Conservation (phyloP, 2,888 invertebrate species). For the Liopterus haemorrhoidalis region DNA sequence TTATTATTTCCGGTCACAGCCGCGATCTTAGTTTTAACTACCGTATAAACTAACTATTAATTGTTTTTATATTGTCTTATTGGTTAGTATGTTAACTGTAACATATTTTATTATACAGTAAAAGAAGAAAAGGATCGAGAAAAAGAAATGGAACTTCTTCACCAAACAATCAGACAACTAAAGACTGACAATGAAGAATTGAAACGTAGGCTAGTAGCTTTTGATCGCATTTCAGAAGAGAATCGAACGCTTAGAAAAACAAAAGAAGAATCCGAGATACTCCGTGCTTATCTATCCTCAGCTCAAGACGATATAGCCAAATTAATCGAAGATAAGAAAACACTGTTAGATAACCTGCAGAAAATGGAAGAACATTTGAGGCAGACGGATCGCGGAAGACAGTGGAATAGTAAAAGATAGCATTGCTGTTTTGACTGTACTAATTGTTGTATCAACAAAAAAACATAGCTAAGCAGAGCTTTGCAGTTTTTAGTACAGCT, state of each 20-base stretch:
- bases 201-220: conserved; percentile 53
- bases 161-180: conserved; percentile 50
- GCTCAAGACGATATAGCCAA: conserved; percentile 71
- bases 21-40: conserved; percentile 5
- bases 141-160: conserved; percentile 47
- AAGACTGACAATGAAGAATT: conserved; percentile 60
- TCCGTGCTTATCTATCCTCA: conserved; percentile 56
- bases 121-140: conserved; percentile 43
- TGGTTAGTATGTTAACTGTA: background rate
- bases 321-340: conserved; percentile 67
- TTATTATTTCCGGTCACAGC: too few species aligned
- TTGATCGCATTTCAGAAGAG: conserved; percentile 56
- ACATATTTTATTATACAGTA: conserved; percentile 2
- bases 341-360: conserved; percentile 63
- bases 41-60: background rate
- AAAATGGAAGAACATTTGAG: conserved; percentile 56
- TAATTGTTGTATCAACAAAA: conserved; percentile 58
- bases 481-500: too few species aligned
- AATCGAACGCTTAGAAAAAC: conserved; percentile 48
- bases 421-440: conserved; percentile 66
- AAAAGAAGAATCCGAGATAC: conserved; percentile 56
- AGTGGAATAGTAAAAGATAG: conserved; percentile 60
- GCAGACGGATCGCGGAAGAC: conserved; percentile 39
- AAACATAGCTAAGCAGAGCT: conserved; percentile 37
- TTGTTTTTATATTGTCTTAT: background rate